Percentiles rank a stretch among this genome's conserved stretches.
phyloP scores from a whole-genome alignment of 2,797 vertebrate genomes.

The Nasua narica region DNA sequence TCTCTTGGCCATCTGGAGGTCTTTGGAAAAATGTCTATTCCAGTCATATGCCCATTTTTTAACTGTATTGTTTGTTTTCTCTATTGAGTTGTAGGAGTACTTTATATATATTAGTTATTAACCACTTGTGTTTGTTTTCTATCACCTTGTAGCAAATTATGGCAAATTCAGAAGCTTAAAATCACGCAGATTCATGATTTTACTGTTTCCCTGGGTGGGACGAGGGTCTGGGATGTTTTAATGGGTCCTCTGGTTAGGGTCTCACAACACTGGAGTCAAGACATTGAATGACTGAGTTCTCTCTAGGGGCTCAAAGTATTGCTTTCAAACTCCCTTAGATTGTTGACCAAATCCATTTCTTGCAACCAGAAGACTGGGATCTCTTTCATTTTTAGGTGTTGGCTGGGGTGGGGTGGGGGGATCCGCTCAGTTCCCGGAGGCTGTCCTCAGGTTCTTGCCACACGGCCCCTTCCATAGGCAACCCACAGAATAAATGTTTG shows the following conservation, averaged over 20 bases:
- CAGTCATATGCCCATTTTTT: not conserved
- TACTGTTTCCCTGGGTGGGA: too few species aligned
- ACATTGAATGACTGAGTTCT: too few species aligned
- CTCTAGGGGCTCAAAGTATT: too few species aligned
- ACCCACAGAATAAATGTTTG: not conserved
- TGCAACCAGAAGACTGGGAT: not conserved
- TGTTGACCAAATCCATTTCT: not conserved
- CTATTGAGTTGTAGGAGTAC: not conserved
- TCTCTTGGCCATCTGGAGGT: not conserved
- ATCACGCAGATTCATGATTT: rapidly evolving
- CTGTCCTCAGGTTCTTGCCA: not conserved
- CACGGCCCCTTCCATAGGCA: not conserved
- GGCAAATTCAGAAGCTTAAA: not conserved
- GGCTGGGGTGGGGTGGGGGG: not conserved
- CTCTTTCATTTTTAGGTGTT: not conserved
- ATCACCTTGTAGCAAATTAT: not conserved
- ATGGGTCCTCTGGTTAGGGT: not conserved
- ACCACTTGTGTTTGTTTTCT: not conserved
- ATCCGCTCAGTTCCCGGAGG: not conserved
- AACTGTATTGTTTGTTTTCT: not conserved
- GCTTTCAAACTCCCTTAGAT: not conserved
- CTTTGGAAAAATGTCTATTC: not conserved
- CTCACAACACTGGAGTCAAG: too few species aligned
- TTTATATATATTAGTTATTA: not conserved
- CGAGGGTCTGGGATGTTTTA: not conserved